Evolutionary conservation across 2,888 invertebrate genomes (phyloP), one percentile per base, ranked within the genome.

Genomic region (Drosophila birchii): DNA sequence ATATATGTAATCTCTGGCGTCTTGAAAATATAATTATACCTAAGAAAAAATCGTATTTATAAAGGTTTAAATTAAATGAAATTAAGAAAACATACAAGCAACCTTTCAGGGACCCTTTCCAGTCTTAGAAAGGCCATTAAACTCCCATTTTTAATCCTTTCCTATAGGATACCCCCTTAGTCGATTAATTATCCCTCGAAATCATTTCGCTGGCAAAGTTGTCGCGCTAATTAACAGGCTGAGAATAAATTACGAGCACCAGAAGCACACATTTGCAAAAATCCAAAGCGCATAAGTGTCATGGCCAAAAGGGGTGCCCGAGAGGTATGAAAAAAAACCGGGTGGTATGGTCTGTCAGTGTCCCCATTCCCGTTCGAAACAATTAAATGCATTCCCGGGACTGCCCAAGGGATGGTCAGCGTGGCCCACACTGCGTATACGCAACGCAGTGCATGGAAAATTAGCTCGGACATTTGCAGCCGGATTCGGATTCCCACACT

Each of bases 211-310:
- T 68, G 41, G 43, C 73, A 57, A 69, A 69, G 68, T 76, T 74
- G 75, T 69, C 77, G 64, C 54, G 76, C 79, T 85, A 85, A 85
- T 85, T 85, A 85, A 84, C 82, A 84, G 64, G 36, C 64, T 58
- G 77, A 68, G 80, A 79, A 86, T 86, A 80, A 79, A 84, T 85
- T 86, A 76, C 77, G 55, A 59, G 56, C 82, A 20, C 34, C 51
- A 72, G 57, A 8, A 29, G 54, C 43, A 43, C 69, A 72, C 29
- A 45, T 64, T 73, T 66, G 70, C 80, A 80, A 81, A 84, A 81
- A 78, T 80, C 73, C 66, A 23, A 55, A 41, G 43, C 64, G 56
- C 26, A 41, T 36, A 39, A 63, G 36, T 43, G 73, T 55, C 55
- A 59, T 56, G 60, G 44, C 41, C 55, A 38, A 23, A n/a, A 51